phyloP scores from a whole-genome alignment of 1,140 invertebrate species.

The Drosophila nebulosa region DNA sequence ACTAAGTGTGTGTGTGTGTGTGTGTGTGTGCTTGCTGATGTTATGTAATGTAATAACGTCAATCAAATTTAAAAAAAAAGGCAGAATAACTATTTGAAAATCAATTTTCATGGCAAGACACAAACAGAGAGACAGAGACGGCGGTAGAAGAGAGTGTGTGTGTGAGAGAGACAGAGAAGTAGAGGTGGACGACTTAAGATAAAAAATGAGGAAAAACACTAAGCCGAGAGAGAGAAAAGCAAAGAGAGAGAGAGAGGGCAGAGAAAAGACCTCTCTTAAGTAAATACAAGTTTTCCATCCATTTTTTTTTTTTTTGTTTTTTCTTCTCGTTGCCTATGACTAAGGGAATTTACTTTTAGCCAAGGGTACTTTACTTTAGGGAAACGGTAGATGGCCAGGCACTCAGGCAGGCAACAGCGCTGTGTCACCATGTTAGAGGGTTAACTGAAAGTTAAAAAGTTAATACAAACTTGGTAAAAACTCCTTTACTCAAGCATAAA shows the following conservation, averaged over 20 bases:
- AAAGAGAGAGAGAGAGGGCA: slow-evolving; percentile 7
- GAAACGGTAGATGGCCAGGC: background rate
- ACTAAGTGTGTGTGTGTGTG: slow-evolving; percentile 12
- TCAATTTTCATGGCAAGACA: slow-evolving; percentile 56
- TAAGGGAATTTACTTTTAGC: slow-evolving; percentile 28
- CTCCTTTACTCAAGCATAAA: background rate
- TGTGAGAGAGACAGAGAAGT: background rate
- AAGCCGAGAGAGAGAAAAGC: slow-evolving; percentile 8
- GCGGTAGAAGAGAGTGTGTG: slow-evolving; percentile 12
- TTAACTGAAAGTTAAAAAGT: slow-evolving; percentile 2
- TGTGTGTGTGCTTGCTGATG: slow-evolving; percentile 38
- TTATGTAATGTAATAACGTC: slow-evolving; percentile 79
- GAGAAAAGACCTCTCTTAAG: slow-evolving; percentile 46
- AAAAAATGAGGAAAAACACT: slow-evolving; percentile 22
- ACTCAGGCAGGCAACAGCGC: background rate
- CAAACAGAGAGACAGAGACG: background rate
- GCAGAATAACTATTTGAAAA: slow-evolving; percentile 74
- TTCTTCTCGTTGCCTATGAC: slow-evolving; percentile 55
- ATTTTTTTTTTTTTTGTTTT: slow-evolving; percentile 26
- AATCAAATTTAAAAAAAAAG: slow-evolving; percentile 73
- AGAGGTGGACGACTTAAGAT: slow-evolving; percentile 9
- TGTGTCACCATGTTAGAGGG: background rate
- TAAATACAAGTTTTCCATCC: slow-evolving; percentile 45
- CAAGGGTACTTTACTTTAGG: too few relatives aligned
- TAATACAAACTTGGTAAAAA: background rate